Conservation (phyloP, 2,113 vertebrate genomes). For the Gambusia affinis region DNA sequence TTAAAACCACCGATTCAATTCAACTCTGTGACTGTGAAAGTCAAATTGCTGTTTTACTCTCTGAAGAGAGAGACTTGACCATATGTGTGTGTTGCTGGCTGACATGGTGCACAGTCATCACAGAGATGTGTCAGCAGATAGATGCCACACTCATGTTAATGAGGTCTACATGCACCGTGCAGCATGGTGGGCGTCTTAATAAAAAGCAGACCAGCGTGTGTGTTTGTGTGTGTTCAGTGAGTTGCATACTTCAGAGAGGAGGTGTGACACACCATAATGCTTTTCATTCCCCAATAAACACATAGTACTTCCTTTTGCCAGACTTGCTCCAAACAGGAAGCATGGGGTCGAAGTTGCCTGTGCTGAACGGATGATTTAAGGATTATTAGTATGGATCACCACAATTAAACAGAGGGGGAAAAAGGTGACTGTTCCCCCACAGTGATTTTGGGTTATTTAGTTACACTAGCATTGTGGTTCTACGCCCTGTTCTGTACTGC, state of each 20-base stretch:
- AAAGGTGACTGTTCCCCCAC: background rate
- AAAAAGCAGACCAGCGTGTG: slow-evolving; percentile 67
- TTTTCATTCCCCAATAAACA: slow-evolving; percentile 73
- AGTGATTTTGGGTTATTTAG: background rate
- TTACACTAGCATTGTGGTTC: background rate
- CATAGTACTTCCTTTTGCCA: slow-evolving; percentile 63
- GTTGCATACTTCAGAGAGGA: slow-evolving; percentile 66
- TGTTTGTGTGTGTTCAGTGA: slow-evolving; percentile 33
- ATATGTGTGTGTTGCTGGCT: slow-evolving; percentile 22
- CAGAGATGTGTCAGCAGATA: slow-evolving; percentile 42
- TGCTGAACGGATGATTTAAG: background rate
- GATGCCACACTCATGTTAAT: slow-evolving; percentile 40
- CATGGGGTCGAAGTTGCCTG: slow-evolving; percentile 8
- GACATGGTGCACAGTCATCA: slow-evolving; percentile 20
- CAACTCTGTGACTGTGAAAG: background rate
- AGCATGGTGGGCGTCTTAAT: slow-evolving; percentile 73
- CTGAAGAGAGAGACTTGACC: background rate
- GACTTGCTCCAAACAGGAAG: slow-evolving; percentile 50
- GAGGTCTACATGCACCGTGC: slow-evolving; percentile 52
- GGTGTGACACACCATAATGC: slow-evolving; percentile 72
- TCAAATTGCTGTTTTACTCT: background rate
- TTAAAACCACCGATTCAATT: background rate
- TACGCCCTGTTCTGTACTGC: background rate
- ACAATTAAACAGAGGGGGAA: background rate
- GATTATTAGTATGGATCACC: background rate